Evolutionary conservation across 2,888 invertebrate genomes (phyloP).

Genomic region (Xanthia icteritia): DNA sequence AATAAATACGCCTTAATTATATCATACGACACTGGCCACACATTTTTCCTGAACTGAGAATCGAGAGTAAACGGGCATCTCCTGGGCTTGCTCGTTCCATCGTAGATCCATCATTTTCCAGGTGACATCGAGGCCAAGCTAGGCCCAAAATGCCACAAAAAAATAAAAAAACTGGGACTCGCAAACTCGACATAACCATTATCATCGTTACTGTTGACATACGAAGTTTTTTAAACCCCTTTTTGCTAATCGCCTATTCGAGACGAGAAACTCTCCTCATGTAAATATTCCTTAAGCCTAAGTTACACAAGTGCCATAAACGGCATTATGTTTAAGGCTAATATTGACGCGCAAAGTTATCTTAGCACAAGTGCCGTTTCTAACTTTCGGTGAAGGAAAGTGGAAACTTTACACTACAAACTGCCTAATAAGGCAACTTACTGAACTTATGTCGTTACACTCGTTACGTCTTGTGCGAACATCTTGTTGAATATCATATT

Average conservation of each 20-base stretch:
- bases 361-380: conserved; percentile 76
- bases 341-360: conserved; percentile 60
- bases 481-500: conserved; percentile 9
- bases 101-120: background rate
- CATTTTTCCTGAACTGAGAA: background rate
- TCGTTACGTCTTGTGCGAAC: conserved; percentile 16
- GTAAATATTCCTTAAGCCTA: conserved; percentile 22
- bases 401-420: conserved; percentile 65
- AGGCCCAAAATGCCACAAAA: background rate
- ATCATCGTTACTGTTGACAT: background rate
- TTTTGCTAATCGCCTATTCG: conserved; percentile 12
- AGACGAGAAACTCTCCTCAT: background rate
- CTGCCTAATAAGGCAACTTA: conserved; percentile 55
- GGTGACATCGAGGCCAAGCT: background rate
- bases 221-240: conserved; percentile 8
- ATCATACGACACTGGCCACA: background rate
- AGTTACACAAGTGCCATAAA: conserved; percentile 45
- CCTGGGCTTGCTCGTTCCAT: background rate
- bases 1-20: background rate
- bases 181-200: background rate
- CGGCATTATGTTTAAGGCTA: conserved; percentile 51
- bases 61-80: background rate
- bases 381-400: conserved; percentile 78
- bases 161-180: background rate
- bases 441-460: conserved; percentile 24